Evolutionary conservation across 2,797 vertebrate species (phyloP).

Genomic region (Anisognathus igniventris): DNA sequence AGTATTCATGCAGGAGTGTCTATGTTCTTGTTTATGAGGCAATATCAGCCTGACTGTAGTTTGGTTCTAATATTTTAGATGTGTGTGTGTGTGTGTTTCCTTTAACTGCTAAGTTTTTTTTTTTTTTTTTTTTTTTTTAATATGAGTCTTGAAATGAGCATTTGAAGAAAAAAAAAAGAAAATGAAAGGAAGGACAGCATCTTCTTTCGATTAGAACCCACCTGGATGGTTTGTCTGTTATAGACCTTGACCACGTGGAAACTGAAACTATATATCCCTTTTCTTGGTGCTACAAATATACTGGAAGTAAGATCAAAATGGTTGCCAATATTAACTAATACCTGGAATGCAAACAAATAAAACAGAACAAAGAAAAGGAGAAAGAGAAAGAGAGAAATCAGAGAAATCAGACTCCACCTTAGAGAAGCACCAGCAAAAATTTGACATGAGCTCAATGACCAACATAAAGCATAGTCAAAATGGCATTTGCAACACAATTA

Average conservation of each 20-base stretch:
- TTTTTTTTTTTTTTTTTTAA: not conserved
- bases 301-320: constrained; percentile 98
- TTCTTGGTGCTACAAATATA: constrained; percentile 94
- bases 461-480: not conserved
- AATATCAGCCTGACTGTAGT: not conserved
- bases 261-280: constrained; percentile 99
- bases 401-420: not conserved
- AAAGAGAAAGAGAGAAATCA: constrained; percentile 16
- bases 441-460: not conserved
- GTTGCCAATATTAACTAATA: constrained; percentile 98
- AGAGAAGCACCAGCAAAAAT: not conserved
- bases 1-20: fast-evolving
- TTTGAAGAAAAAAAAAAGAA: too few relatives aligned
- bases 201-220: constrained; percentile 69
- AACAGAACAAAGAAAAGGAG: not conserved
- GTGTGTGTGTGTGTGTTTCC: not conserved
- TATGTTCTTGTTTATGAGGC: not conserved
- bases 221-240: constrained; percentile 99
- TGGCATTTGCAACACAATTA: constrained; percentile 33
- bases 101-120: not conserved
- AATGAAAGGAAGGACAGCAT: not conserved
- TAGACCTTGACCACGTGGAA: constrained; percentile 99
- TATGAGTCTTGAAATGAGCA: not conserved
- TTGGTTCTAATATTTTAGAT: not conserved
- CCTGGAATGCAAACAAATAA: constrained; percentile 78